phyloP scores from a whole-genome alignment of 1,140 invertebrate species.

The Drosophila biarmipes region DNA sequence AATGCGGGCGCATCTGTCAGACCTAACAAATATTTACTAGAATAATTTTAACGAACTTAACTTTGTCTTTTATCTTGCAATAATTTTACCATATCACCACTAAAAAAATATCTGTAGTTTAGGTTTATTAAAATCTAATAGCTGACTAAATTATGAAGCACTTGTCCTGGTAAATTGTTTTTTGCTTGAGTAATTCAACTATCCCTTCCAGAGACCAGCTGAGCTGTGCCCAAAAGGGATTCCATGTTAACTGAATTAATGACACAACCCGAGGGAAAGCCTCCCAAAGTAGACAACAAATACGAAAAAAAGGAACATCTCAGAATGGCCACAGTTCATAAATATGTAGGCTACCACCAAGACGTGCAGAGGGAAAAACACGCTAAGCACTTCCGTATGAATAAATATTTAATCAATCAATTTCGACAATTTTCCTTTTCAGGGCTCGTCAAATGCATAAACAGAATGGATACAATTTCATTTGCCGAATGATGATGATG shows the following conservation, averaged over 20 bases:
- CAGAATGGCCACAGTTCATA: constrained; percentile 35
- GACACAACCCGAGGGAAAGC: constrained; percentile 23
- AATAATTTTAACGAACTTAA: background rate
- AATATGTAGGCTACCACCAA: constrained; percentile 33
- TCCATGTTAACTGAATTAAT: constrained; percentile 56
- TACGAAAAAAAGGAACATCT: background rate
- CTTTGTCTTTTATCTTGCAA: no score
- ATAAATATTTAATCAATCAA: constrained; percentile 83
- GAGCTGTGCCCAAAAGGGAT: constrained; percentile 23
- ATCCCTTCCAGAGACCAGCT: constrained; percentile 1
- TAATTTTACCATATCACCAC: no score
- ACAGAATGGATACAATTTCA: constrained; percentile 61
- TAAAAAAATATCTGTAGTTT: no score
- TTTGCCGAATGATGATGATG: constrained; percentile 41
- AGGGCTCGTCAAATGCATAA: constrained; percentile 65
- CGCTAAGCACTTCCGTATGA: constrained; percentile 72
- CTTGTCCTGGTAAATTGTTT: background rate
- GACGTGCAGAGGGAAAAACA: constrained; percentile 24
- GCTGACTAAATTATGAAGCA: constrained; percentile 1
- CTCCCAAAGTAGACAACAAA: constrained; percentile 28
- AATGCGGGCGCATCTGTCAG: background rate
- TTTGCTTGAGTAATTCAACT: constrained; percentile 9
- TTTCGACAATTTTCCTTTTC: constrained; percentile 65
- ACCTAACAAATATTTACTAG: constrained; percentile 26
- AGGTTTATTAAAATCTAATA: background rate